Evolutionary conservation across 2,113 vertebrate species (phyloP).

Genomic region (Crotalus helleri): DNA sequence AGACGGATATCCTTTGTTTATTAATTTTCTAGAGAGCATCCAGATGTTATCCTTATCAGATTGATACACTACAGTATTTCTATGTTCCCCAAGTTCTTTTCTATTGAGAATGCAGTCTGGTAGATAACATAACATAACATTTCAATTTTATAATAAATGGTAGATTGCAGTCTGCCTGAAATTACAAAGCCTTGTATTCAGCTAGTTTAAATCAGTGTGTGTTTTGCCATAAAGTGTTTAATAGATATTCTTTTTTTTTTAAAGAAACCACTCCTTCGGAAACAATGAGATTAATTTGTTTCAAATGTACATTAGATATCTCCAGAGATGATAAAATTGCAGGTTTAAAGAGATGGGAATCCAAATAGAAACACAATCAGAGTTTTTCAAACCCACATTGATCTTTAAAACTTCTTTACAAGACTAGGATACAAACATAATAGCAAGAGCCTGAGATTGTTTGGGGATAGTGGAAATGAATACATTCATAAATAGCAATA

Average conservation of each 20-base stretch:
- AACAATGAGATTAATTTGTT: background rate
- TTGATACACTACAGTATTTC: background rate
- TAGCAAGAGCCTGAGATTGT: background rate
- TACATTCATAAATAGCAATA: background rate
- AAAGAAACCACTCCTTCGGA: background rate
- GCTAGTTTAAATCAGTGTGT: background rate
- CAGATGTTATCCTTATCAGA: background rate
- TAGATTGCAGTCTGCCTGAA: background rate
- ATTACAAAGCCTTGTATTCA: background rate
- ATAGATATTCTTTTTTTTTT: background rate
- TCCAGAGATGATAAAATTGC: background rate
- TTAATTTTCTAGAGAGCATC: background rate
- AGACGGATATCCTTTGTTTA: background rate
- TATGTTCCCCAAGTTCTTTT: background rate
- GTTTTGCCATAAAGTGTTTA: background rate
- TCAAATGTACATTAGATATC: background rate
- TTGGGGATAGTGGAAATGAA: background rate
- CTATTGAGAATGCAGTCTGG: background rate
- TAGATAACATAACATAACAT: background rate
- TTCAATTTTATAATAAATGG: background rate
- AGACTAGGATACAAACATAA: background rate
- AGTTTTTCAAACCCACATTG: slow-evolving; percentile 13
- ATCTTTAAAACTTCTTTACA: background rate
- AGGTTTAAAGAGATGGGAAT: background rate
- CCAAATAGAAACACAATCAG: background rate